phyloP scores from a whole-genome alignment of 1,140 invertebrate genomes.

The Caerostris darwini region DNA sequence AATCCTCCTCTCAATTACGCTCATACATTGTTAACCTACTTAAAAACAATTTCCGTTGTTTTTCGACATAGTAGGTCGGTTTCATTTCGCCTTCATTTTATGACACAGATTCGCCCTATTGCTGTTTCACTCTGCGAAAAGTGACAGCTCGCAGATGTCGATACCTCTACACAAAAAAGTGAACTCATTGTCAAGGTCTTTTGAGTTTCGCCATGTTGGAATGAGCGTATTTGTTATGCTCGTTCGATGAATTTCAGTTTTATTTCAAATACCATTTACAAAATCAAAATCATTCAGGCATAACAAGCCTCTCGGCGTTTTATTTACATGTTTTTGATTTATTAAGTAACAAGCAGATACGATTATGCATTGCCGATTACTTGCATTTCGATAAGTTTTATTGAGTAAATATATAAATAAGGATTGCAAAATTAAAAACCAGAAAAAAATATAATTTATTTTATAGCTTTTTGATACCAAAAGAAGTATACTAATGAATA shows the following conservation, averaged over 20 bases:
- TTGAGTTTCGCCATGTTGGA: conserved; percentile 3
- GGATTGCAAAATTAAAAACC: too few relatives aligned
- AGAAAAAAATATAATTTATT: too few relatives aligned
- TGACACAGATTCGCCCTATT: not conserved
- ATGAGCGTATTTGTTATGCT: too few relatives aligned
- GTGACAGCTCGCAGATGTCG: not conserved
- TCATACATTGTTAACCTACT: not conserved
- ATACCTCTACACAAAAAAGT: not conserved
- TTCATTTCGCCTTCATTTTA: not conserved
- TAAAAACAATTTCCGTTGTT: not conserved
- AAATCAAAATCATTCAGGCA: not conserved
- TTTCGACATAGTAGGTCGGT: not conserved
- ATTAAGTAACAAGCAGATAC: too few relatives aligned
- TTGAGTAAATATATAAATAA: too few relatives aligned
- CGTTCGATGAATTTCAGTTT: not conserved
- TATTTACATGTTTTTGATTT: too few relatives aligned
- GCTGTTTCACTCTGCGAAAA: not conserved
- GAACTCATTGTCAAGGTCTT: conserved; percentile 43
- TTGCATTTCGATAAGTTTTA: too few relatives aligned
- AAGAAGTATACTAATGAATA: too few relatives aligned
- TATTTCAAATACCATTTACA: not conserved
- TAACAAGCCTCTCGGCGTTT: too few relatives aligned
- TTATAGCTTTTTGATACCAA: too few relatives aligned
- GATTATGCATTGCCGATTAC: too few relatives aligned
- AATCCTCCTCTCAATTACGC: not conserved